Conservation (phyloP, 2,113 vertebrate species). For the Copsychus sechellarum region DNA sequence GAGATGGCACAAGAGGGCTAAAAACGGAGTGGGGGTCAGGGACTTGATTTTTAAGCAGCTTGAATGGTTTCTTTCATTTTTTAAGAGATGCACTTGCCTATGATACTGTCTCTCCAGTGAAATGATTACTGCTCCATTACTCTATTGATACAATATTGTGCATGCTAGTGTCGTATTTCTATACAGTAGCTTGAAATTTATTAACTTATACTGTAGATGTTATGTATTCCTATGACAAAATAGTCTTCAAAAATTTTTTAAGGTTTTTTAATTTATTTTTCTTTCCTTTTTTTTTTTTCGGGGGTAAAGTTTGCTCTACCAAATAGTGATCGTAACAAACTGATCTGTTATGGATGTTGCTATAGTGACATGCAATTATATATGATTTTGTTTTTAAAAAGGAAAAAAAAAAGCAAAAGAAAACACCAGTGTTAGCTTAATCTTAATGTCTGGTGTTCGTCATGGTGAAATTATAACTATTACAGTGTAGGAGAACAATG, state of each 20-base stretch:
- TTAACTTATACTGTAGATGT: constrained; percentile 98
- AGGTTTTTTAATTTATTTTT: constrained; percentile 91
- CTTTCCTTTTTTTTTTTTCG: constrained; percentile 73
- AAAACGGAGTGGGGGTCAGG: constrained; percentile 70
- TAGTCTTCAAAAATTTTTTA: constrained; percentile 88
- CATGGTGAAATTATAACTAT: constrained; percentile 91
- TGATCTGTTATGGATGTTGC: constrained; percentile 93
- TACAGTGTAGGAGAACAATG: constrained; percentile 81
- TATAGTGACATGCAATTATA: constrained; percentile 94
- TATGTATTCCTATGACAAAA: constrained; percentile 98
- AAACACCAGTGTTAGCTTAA: constrained; percentile 93
- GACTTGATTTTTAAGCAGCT: constrained; percentile 87
- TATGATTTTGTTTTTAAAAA: constrained; percentile 85
- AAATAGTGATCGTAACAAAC: constrained; percentile 95
- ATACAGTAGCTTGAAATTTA: constrained; percentile 98
- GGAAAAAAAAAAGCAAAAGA: constrained; percentile 71
- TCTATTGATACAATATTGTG: constrained; percentile 96
- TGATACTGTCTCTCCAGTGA: constrained; percentile 95
- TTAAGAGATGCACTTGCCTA: constrained; percentile 93
- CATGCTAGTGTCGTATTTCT: constrained; percentile 99
- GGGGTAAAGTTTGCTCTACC: constrained; percentile 91
- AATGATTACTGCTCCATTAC: constrained; percentile 95
- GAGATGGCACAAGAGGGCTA: constrained; percentile 75
- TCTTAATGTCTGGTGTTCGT: constrained; percentile 94
- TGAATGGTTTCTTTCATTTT: constrained; percentile 84